Base-by-base conservation (phyloP, 2,113 vertebrate species). In the Mystacornis crossleyi region DNA sequence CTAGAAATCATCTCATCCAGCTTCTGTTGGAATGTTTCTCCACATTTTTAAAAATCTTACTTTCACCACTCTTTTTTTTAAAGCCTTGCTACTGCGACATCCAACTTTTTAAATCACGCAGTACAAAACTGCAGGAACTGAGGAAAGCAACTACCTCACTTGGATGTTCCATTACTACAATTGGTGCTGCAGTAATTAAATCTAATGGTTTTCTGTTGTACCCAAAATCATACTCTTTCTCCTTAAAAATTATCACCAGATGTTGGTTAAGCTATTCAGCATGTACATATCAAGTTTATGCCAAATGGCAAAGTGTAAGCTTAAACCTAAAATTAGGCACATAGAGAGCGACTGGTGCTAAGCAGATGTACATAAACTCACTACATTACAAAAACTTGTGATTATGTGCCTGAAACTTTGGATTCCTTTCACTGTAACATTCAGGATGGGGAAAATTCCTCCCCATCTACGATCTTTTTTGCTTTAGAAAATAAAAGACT, bases 281-380 rank as follows among this genome's bases (percentile, higher is more conserved):
- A 23, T 34, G 29, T 54, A 77, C 23, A 13, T 18, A 69, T 13
- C 50, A 31, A 54, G 38, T 66, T 73, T 77, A 83, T 80, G 72
- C 66, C 74, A 94, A 94, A 93, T 25, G 23, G 75, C 62, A 77
- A 88, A 90, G 38, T 51, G 31, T 77, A 92, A 88, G 42, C 58
- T 74, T 80, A 64, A 88, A 83, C 45, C 64, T 72, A 94, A 86
- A 88, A 93, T 90, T 81, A 86, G 89, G 93, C 79, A 93, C 57
- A 40, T 14, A 92, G 89, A 60, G 12, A 12, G 79, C 34, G 71
- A 28, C 24, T 97, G 89, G 91, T 97, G 96, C 93, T 95, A 95
- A 96, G 72, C 93, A 97, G 94, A 96, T 96, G 94, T 95, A 95
- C 90, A 96, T 83, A 90, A 95, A 96, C 92, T 90, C 71, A 71